Percentiles rank a stretch among this genome's conserved stretches.
phyloP scores from a whole-genome alignment of 2,888 invertebrate genomes.

The Hypsopygia costalis region DNA sequence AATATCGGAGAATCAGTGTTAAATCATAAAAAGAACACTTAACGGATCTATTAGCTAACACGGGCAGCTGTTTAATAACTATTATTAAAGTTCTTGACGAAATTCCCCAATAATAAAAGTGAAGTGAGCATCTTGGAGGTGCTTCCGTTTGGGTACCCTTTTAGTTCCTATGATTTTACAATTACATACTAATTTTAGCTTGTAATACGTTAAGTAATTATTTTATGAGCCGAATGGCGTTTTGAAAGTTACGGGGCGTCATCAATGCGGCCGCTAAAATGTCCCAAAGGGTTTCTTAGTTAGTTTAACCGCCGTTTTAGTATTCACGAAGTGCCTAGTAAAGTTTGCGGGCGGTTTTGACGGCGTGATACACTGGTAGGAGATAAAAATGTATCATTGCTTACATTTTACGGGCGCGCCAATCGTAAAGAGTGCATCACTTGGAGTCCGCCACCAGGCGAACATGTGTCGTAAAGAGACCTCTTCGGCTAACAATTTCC shows the following conservation, averaged over 20 bases:
- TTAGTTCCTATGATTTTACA: slow-evolving; percentile 10
- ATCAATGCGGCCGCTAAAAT: not conserved
- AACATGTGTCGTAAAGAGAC: slow-evolving; percentile 80
- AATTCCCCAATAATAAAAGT: slow-evolving; percentile 62
- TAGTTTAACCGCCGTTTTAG: not conserved
- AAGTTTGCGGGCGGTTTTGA: slow-evolving; percentile 38
- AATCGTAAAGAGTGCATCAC: slow-evolving; percentile 76
- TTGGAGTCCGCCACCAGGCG: slow-evolving; percentile 55
- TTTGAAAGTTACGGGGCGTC: not conserved
- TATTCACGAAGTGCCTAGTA: slow-evolving; percentile 18
- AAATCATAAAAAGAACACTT: slow-evolving; percentile 75
- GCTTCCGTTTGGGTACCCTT: slow-evolving; percentile 31
- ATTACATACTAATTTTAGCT: not conserved
- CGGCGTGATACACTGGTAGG: slow-evolving; percentile 49
- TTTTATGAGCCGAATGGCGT: not conserved
- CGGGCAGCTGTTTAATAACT: slow-evolving; percentile 72
- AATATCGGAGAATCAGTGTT: slow-evolving; percentile 71
- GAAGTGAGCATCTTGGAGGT: slow-evolving; percentile 26
- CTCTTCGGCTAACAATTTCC: slow-evolving; percentile 81
- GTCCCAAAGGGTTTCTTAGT: not conserved
- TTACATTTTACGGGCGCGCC: slow-evolving; percentile 67
- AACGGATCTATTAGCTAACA: slow-evolving; percentile 68
- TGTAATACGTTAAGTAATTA: not conserved
- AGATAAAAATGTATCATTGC: slow-evolving; percentile 69
- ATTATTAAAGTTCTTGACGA: slow-evolving; percentile 71